Conservation (phyloP, 2,888 invertebrate genomes). For the Polydrusus cervinus region DNA sequence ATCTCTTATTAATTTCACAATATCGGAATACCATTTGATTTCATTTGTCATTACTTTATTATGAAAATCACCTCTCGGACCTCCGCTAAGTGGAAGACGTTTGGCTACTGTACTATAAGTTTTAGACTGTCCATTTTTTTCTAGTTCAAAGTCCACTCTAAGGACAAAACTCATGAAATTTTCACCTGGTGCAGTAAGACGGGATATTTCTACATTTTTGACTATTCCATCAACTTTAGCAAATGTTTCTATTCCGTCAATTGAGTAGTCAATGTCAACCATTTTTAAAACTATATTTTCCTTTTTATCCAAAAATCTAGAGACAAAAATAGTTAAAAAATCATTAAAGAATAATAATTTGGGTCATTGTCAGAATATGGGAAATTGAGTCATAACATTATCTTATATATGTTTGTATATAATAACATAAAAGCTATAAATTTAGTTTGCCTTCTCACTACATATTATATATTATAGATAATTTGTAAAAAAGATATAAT, state of each 20-base stretch:
- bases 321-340: no score
- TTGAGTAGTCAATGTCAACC: conserved; percentile 27
- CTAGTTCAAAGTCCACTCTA: conserved; percentile 43
- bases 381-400: no score
- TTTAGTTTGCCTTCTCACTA: no score
- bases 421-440: no score
- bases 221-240: conserved; percentile 15
- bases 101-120: conserved; percentile 49
- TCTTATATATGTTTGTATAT: no score
- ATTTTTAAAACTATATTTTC: no score
- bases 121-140: conserved; percentile 49
- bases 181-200: conserved; percentile 51
- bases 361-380: no score
- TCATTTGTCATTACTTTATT: conserved; percentile 40
- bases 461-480: no score
- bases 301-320: no score
- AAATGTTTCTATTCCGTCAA: conserved; percentile 30
- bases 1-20: conserved; percentile 41
- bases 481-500: no score
- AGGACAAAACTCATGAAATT: conserved; percentile 52
- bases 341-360: no score
- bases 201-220: conserved; percentile 38
- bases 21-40: conserved; percentile 46
- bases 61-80: conserved; percentile 10
- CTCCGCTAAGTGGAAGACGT: conserved; percentile 27